These are phyloP conservation scores for Arothron firmamentum DNA, from an alignment of 2,113 vertebrate genomes.

Conservation along the genomic window DNA sequence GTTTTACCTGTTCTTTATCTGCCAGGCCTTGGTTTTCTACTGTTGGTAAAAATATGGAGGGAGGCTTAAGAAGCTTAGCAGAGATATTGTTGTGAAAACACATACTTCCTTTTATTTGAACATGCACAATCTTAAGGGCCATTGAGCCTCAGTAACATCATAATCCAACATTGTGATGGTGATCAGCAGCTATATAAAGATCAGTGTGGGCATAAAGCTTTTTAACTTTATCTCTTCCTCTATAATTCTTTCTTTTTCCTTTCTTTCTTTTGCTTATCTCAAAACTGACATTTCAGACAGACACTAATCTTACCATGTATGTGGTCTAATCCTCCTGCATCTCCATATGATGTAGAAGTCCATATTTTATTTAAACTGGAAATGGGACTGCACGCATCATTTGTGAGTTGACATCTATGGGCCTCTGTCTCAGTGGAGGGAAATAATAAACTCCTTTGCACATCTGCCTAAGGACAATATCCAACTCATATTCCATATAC, in stretches of 20 bases:
- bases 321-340: neutral
- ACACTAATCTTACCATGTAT: neutral
- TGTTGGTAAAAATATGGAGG: neutral
- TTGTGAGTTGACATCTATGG: too few relatives aligned
- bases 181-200: slow-evolving; percentile 14
- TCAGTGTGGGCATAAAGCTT: neutral
- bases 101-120: slow-evolving; percentile 1
- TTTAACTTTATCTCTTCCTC: neutral
- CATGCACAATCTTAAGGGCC: neutral
- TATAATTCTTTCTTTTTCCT: neutral
- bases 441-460: too few relatives aligned
- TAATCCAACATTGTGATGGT: slow-evolving; percentile 6
- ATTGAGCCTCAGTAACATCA: slow-evolving; percentile 19
- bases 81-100: slow-evolving; percentile 2
- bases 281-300: slow-evolving; percentile 1
- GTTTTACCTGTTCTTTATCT: too few relatives aligned
- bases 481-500: too few relatives aligned
- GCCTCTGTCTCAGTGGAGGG: too few relatives aligned
- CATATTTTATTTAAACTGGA: too few relatives aligned
- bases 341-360: neutral
- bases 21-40: too few relatives aligned
- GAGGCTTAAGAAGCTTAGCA: neutral
- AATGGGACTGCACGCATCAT: too few relatives aligned
- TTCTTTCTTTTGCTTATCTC: neutral
- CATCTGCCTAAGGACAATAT: too few relatives aligned